These are phyloP conservation scores for Syrmaticus mikado DNA, from an alignment of 2,113 vertebrate species.

Conservation along the genomic window DNA sequence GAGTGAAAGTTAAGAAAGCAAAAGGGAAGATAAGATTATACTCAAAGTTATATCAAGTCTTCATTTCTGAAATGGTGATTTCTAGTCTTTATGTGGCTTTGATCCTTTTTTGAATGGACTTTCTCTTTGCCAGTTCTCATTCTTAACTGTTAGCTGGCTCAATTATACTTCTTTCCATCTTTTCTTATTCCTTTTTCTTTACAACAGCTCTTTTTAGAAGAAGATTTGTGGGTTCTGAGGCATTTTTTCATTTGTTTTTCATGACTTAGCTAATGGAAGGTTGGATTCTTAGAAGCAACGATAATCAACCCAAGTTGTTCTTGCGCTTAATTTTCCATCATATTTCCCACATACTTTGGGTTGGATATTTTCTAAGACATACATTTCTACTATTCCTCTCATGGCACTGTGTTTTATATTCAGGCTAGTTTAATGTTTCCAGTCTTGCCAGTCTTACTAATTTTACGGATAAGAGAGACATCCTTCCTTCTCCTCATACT, in stretches of 20 bases:
- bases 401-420: not conserved
- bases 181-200: not conserved
- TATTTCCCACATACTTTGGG: not conserved
- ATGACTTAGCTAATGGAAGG: not conserved
- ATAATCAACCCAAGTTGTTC: not conserved
- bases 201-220: not conserved
- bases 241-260: constrained; percentile 13
- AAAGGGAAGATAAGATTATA: not conserved
- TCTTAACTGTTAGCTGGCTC: not conserved
- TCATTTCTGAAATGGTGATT: not conserved
- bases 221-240: not conserved
- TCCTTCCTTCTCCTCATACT: not conserved
- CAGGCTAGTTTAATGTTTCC: not conserved
- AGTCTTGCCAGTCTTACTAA: not conserved
- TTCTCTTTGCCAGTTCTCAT: not conserved
- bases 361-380: not conserved
- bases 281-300: not conserved
- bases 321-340: not conserved
- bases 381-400: not conserved
- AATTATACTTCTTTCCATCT: not conserved
- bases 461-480: not conserved
- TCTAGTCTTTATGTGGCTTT: not conserved
- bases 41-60: not conserved
- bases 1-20: not conserved
- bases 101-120: not conserved